Base-by-base conservation (phyloP, 2,797 vertebrate species). In the Cetoscarus ocellatus region DNA sequence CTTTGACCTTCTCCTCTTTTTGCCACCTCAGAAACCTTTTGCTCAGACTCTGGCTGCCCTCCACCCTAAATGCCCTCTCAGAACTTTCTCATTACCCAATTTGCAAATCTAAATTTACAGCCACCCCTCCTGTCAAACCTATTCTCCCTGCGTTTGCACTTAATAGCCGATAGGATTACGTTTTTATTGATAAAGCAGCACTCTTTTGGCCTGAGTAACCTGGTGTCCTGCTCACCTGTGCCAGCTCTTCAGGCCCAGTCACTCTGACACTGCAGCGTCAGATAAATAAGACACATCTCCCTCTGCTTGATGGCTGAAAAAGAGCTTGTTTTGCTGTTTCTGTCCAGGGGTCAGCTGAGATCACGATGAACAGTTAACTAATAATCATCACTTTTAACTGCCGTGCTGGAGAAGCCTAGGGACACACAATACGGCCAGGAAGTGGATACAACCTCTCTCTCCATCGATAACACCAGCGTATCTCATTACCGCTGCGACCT, bases 301-400 rank as follows among this genome's bases (percentile, higher is more conserved):
- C 19, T 50, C 12, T n/a, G 45, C 49, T 36, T 83, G 72, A 81
- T 62, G 51, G 65, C 42, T 27, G 35, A 61, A 47, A 59, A 12
- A 39, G 11, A 10, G 52, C 51, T 69, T 72, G 70, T 83, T 86
- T 83, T 73, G 66, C 78, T 55, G 57, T 77, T 67, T 79, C 62
- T 52, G 44, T 75, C 53, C 36, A 10, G 19, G 27, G 19, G 58
- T 83, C 71, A 71, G 45, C 79, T 57, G 61, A 39, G 43, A 48
- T 88, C 92, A 93, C 93, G 92, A 93, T 86, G 89, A 94, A 88
- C 86, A 91, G 88, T 95, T 93, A 94, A 70, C 79, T 93, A 94
- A 74, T 80, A 90, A 91, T 94, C 89, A 92, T 94, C 87, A 93
- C 84, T 85, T 89, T 89, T 53, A 82, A 73, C 81, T 58, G 73